Evolutionary conservation across 2,797 vertebrate species (phyloP), one percentile per base, ranked within the genome.

Genomic region (Leontopithecus rosalia): DNA sequence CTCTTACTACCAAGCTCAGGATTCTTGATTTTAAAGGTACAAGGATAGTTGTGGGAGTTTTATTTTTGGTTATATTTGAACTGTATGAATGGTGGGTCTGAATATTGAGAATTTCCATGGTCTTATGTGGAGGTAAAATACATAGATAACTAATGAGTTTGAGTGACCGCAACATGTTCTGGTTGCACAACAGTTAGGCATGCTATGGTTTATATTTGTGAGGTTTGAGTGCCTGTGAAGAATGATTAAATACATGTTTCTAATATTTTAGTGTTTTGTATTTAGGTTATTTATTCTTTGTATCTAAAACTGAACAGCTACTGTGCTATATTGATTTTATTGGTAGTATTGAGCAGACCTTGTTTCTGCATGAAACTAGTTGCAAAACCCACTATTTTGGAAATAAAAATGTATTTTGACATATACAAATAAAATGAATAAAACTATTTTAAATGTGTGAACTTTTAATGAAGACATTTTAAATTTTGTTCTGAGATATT

Each of bases 201-300:
- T 98, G 98, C 98, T 98, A 96, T 98, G 98, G 98, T 97, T 98
- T 98, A 96, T 99, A 98, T 98, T 98, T 98, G 99, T 98, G 98
- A 98, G 96, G 98, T 99, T 98, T 98, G 99, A 98, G 98, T 99
- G 99, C 98, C 99, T 99, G 99, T 99, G 98, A 99, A 98, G 98
- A 98, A 98, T 99, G 99, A 98, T 98, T 98, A 98, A 98, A 98
- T 99, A 98, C 96, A 26, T 98, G 98, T 99, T 99, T 99, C 99
- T 99, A 99, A 99, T 99, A 99, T 99, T 99, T 98, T 99, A 99
- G 99, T 99, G 99, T 99, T 99, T 99, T 99, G 99, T 99, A 99
- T 99, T 99, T 99, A 99, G 99, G 98, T 99, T 99, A 99, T 99
- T 99, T 99, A 99, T 99, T 99, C 99, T 99, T 99, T 99, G 99